These are phyloP conservation scores for Elymnias hypermnestra DNA, from an alignment of 1,140 invertebrate species.

Conservation along the genomic window DNA sequence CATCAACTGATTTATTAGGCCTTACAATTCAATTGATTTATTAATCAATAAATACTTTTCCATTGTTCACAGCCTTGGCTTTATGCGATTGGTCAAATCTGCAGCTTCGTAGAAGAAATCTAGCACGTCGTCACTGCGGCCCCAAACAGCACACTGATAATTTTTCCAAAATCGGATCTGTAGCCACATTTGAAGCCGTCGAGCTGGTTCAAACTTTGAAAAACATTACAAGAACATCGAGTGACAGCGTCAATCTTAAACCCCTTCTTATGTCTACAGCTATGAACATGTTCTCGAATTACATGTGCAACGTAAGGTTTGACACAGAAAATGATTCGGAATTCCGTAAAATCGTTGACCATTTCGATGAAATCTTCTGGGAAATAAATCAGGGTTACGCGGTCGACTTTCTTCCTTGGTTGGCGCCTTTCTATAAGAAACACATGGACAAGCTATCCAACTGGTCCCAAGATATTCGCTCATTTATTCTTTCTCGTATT, in stretches of 20 bases:
- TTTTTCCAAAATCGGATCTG: conserved; percentile 80
- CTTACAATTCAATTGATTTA: too few relatives aligned
- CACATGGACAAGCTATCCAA: conserved; percentile 82
- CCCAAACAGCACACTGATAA: conserved; percentile 83
- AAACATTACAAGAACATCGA: conserved; percentile 31
- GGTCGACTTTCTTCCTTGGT: conserved; percentile 91
- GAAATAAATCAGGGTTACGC: conserved; percentile 93
- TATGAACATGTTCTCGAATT: conserved; percentile 89
- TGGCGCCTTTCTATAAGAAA: conserved; percentile 82
- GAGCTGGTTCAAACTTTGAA: conserved; percentile 77
- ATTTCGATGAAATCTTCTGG: conserved; percentile 92
- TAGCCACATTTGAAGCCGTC: conserved; percentile 79
- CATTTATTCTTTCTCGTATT: conserved; percentile 85
- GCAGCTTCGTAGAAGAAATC: conserved; percentile 86
- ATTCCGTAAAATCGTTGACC: conserved; percentile 81
- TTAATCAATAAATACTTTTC: conserved; percentile 10
- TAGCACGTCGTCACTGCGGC: conserved; percentile 86
- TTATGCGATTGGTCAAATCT: conserved; percentile 91
- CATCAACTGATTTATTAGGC: too few relatives aligned
- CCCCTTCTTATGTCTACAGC: conserved; percentile 81
- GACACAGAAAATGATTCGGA: conserved; percentile 80
- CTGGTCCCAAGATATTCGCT: conserved; percentile 82
- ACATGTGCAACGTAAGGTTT: conserved; percentile 88
- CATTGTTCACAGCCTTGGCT: conserved; percentile 84
- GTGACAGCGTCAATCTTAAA: conserved; percentile 51